phyloP scores from a whole-genome alignment of 2,888 invertebrate genomes.

The Latrodectus elegans region DNA sequence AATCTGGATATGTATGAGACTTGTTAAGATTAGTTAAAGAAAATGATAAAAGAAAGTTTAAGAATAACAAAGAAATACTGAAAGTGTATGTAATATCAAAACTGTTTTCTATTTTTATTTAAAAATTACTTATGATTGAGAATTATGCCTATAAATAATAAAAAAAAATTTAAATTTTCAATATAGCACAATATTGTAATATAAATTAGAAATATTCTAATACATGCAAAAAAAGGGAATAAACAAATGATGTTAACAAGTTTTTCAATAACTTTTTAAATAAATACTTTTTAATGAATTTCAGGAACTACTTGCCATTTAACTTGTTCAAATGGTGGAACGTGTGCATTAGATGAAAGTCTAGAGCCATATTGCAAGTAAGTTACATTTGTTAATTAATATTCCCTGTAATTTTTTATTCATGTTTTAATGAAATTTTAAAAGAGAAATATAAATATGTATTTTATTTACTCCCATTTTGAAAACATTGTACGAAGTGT shows the following conservation, averaged over 20 bases:
- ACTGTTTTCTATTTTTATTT: no score
- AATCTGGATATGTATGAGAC: no score
- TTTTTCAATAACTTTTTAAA: background rate
- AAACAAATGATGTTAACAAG: background rate
- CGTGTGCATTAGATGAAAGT: constrained; percentile 78
- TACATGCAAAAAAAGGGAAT: background rate
- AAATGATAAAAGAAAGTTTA: no score
- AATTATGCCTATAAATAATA: no score
- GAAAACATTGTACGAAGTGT: background rate
- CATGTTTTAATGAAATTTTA: background rate
- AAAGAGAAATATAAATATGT: background rate
- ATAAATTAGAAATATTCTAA: no score
- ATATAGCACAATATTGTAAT: no score
- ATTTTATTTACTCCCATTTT: background rate
- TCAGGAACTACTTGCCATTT: constrained; percentile 68
- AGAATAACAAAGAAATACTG: no score
- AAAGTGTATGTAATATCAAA: no score
- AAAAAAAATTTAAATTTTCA: no score
- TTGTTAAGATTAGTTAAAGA: no score
- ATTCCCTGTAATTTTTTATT: background rate
- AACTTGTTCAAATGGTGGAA: constrained; percentile 78
- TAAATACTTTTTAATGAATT: constrained; percentile 5
- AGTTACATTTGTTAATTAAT: constrained; percentile 27
- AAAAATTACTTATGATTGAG: no score
- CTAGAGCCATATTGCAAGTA: constrained; percentile 79